Evolutionary conservation across 1,140 invertebrate genomes (phyloP), one percentile per base, ranked within the genome.

Genomic region (Drosophila nasuta): DNA sequence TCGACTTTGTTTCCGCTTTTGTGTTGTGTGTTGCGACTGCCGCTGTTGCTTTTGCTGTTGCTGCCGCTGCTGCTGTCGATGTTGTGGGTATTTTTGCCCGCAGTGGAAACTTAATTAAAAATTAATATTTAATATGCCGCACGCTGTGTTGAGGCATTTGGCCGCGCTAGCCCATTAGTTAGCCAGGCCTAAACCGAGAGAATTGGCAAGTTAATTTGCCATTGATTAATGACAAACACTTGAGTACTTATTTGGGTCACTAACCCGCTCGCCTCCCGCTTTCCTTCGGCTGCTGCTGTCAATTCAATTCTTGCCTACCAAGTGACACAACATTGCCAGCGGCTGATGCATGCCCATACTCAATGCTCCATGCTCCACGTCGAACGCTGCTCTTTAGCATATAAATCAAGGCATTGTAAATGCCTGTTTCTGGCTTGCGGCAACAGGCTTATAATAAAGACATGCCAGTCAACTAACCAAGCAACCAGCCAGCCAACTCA

Each of bases 401-500:
- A 86, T 86, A 86, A 86, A 86, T 86, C 82, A 80, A 86, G 54
- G 65, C 77, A 68, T 67, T 77, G 70, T 72, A 76, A 57, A 64
- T 70, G 59, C 54, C 20, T 25, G 20, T 25, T 35, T 6, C 28
- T 56, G 30, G 63, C 63, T 20, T 54, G 51, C 43, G 63, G 58
- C 59, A 51, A 63, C 52, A 49, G 60, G 81, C 77, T 89, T 81
- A 82, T 88, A 88, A 88, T 88, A 89, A 88, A 88, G 85, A 88
- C 85, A 88, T 87, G 82, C 79, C 82, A 43, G 5, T 1, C 41
- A 43, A n/a, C n/a, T n/a, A 43, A n/a, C n/a, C 11, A 41, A 8
- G 10, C 38, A 45, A 35, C 0, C 7, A 41, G 2, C 38, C 38
- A 45, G 35, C 35, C 30, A 33, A 25, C 38, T 59, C 41, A 59